Evolutionary conservation across 2,888 invertebrate species (phyloP), one percentile per base, ranked within the genome.

Genomic region (Cotesia congregata): DNA sequence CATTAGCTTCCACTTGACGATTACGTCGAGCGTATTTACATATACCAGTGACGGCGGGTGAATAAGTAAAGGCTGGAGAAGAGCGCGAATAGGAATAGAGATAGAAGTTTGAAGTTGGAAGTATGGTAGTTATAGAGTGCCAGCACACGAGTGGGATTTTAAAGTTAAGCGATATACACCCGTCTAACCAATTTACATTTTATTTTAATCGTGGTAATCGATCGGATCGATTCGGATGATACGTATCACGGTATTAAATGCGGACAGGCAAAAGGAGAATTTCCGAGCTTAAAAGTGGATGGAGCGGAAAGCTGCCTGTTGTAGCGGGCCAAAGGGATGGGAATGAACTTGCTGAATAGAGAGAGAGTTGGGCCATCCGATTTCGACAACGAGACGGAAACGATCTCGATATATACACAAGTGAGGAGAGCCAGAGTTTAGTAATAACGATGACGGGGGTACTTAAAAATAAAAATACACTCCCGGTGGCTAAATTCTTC

Each of bases 171-270:
- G 50, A 12, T 50, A 50, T 3, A 50, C 50, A 50, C 50, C 50
- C 50, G 30, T 30, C 41, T n/a, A 70, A 79, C 80, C 82, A 83
- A 89, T 89, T 89, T 88, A 87, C 88, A 89, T 89, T 88, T 89
- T 89, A 89, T 89, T 88, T 86, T 87, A 88, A 87, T 88, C 87
- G 87, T 84, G 85, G 87, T 88, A 88, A 88, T 88, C 88, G 88
- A 89, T 88, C 85, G 86, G 82, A 85, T 85, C 84, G 82, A 50
- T 50, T 50, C 9, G 50, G 12, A 50, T 50, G 50, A 50, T 50
- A 50, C 73, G 76, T 75, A 77, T 78, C 81, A 77, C 73, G 83
- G 83, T 86, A 88, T 84, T 86, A 86, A 87, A 86, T 12, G 50
- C 83, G 82, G 80, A 79, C 78, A 77, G 77, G 75, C 76, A 69